Conservation (phyloP, 2,113 vertebrate species). For the Cyanocitta stelleri region DNA sequence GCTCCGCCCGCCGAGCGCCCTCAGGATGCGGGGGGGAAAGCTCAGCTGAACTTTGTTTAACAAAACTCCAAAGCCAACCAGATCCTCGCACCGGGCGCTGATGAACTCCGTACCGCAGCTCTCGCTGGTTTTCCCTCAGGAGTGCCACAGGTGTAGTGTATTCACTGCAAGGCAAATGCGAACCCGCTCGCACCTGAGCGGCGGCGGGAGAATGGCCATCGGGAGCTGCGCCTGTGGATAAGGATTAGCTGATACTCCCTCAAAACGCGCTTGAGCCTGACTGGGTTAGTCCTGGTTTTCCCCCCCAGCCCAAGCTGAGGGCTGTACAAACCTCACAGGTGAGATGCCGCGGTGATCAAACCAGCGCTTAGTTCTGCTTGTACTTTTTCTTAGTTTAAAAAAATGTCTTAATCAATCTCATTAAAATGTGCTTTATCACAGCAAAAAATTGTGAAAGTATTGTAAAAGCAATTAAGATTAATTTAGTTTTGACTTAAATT, state of each 20-base stretch:
- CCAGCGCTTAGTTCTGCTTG: background rate
- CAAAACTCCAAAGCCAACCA: accelerated
- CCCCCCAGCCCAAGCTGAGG: accelerated
- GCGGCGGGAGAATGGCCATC: accelerated
- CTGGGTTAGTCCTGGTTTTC: accelerated
- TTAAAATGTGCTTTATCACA: background rate
- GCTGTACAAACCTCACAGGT: background rate
- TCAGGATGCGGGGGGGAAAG: accelerated
- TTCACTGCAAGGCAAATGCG: accelerated
- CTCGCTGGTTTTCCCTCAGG: accelerated
- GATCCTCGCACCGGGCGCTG: accelerated
- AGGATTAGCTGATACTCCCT: accelerated
- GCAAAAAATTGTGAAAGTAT: no score
- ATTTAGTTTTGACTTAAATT: background rate
- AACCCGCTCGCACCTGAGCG: accelerated
- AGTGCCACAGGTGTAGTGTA: accelerated
- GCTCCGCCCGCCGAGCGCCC: accelerated
- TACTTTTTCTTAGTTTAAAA: background rate
- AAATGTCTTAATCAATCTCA: background rate
- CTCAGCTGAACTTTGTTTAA: background rate
- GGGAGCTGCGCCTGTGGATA: accelerated
- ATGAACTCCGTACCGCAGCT: accelerated
- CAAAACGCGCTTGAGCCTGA: accelerated
- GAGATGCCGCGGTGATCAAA: background rate
- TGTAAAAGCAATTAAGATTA: background rate